Evolutionary conservation across 92 coral and sea anemone genomes (phyloP).

Genomic region (Paramuricea clavata): DNA sequence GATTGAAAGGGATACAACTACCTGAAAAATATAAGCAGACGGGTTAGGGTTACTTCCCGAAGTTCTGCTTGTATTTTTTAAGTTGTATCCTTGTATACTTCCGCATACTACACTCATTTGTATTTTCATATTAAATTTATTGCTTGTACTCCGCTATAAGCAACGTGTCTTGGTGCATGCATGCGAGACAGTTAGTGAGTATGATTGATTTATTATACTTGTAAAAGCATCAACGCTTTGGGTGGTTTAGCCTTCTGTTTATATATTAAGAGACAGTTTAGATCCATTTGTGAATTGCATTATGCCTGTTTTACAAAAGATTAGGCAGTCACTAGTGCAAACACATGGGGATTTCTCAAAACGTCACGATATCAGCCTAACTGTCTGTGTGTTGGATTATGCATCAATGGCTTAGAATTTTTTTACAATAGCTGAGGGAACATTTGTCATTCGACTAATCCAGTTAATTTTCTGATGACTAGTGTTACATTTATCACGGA

Average conservation of each 20-base stretch:
- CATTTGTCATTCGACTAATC: neutral
- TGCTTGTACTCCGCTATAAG: too few species aligned
- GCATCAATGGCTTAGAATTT: neutral
- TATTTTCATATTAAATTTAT: too few species aligned
- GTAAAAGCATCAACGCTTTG: conserved; percentile 17
- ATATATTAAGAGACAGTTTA: neutral
- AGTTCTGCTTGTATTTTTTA: too few species aligned
- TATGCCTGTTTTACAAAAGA: neutral
- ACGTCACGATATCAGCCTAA: neutral
- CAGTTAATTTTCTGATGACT: neutral
- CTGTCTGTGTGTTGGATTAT: neutral
- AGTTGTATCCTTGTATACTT: too few species aligned
- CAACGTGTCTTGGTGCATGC: neutral
- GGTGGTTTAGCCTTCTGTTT: conserved; percentile 30
- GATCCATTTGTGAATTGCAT: neutral
- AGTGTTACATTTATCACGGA: neutral
- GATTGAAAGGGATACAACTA: too few species aligned
- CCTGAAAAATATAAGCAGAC: too few species aligned
- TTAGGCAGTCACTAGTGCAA: neutral
- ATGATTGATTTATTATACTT: conserved; percentile 27
- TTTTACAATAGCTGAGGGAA: neutral
- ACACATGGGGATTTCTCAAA: neutral
- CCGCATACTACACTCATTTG: too few species aligned
- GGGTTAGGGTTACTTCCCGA: too few species aligned
- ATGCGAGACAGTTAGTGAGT: neutral